Base-by-base conservation (phyloP, 2,888 invertebrate genomes). In the Acanthosepion esculentum region DNA sequence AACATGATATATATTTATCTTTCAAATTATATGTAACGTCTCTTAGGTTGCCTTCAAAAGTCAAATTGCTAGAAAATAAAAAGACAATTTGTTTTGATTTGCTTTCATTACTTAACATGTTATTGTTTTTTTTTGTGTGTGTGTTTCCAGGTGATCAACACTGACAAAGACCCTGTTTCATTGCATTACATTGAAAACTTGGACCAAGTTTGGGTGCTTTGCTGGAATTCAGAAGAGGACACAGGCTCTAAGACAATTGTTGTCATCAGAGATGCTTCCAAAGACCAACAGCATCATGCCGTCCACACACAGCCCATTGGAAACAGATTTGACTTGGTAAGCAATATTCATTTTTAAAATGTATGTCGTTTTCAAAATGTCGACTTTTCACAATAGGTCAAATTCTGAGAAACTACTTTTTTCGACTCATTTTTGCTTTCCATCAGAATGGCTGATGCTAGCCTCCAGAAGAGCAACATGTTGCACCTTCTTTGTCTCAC, bases 171-270 rank as follows among this genome's bases (percentile, higher is more conserved):
- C 96, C 98, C 98, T 0, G 98, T 98, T 48, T 98, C 98, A 95
- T 97, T 98, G 93, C 98, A 98, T 96, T 98, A 98, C 97, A 98
- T 98, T 5, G 98, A 98, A 29, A 98, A 98, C 96, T 97, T 98
- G 95, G 98, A 98, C 97, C 98, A 98, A 97, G 98, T 98, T 4
- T 98, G 98, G 98, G 98, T 98, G 41, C 97, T 98, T 94, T 98
- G 98, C 97, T 98, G 98, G 98, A 98, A 98, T 93, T 96, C 96
- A 12, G 96, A 96, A 55, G 95, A 96, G 92, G 98, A 98, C 95
- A 98, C 98, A 93, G 98, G 98, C 6, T 98, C 98, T 95, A 98
- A 98, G 97, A 98, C 98, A 6, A 98, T 98, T 94, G 98, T 98
- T 96, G 97, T 98, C n/a, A 98, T 98, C 95, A 97, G 98, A 93